Conservation (phyloP, 2,888 invertebrate genomes). For the Eretmocerus hayati region DNA sequence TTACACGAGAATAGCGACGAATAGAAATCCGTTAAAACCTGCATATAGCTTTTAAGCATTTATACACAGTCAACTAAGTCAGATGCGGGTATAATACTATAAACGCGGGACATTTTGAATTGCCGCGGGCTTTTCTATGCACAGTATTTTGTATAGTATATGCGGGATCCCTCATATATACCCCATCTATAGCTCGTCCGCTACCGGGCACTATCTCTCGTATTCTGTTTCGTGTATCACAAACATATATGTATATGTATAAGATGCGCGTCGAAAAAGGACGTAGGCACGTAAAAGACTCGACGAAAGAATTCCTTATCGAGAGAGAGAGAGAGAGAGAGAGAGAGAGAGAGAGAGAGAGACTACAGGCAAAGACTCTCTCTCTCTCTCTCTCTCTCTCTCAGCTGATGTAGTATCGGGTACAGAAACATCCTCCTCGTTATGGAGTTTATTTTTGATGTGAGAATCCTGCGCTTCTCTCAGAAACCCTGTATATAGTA, state of each 20-base stretch:
- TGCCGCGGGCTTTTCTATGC: conserved; percentile 11
- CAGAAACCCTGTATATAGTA: too few relatives aligned
- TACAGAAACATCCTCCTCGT: conserved; percentile 21
- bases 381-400: conserved; percentile 1
- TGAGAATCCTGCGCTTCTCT: background rate
- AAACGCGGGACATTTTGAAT: background rate
- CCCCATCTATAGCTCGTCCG: too few relatives aligned
- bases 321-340: conserved; percentile 16
- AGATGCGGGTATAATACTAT: background rate
- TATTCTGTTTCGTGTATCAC: too few relatives aligned
- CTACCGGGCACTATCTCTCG: too few relatives aligned
- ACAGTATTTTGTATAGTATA: too few relatives aligned
- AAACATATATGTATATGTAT: too few relatives aligned
- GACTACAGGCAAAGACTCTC: conserved; percentile 13
- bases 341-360: too few relatives aligned
- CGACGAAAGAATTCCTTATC: conserved; percentile 2
- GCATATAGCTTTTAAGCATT: background rate
- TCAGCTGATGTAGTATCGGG: too few relatives aligned
- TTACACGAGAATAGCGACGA: conserved; percentile 18
- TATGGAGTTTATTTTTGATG: conserved; percentile 16
- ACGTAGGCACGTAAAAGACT: background rate
- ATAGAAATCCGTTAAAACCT: conserved; percentile 23
- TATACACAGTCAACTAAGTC: background rate
- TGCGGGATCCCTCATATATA: background rate
- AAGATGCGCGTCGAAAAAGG: conserved; percentile 8